Conservation (phyloP, 2,797 vertebrate species). For the Mastacembelus armatus region DNA sequence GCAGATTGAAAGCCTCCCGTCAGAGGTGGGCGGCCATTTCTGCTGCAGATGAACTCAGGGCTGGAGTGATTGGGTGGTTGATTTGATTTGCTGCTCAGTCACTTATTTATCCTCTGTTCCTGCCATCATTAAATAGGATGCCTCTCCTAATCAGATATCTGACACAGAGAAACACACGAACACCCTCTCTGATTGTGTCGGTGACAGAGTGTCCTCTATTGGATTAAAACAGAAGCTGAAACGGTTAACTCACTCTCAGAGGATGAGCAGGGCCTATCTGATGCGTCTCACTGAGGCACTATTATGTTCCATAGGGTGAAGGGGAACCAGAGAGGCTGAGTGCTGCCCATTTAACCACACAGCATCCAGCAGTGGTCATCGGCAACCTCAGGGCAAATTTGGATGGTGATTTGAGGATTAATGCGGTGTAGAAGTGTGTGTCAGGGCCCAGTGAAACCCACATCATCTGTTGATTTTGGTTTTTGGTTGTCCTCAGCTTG, state of each 20-base stretch:
- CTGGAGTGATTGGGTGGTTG: slow-evolving; percentile 52
- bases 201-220: slow-evolving; percentile 62
- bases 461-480: too few relatives aligned
- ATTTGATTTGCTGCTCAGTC: slow-evolving; percentile 75
- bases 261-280: slow-evolving; percentile 33
- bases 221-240: slow-evolving; percentile 59
- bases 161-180: slow-evolving; percentile 34
- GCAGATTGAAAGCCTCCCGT: slow-evolving; percentile 69
- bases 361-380: slow-evolving; percentile 60
- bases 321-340: slow-evolving; percentile 51
- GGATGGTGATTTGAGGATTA: background rate
- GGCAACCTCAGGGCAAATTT: slow-evolving; percentile 28
- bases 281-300: slow-evolving; percentile 34
- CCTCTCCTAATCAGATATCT: slow-evolving; percentile 70
- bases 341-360: slow-evolving; percentile 48
- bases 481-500: too few relatives aligned
- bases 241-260: slow-evolving; percentile 29
- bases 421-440: background rate
- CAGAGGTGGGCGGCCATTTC: slow-evolving; percentile 50
- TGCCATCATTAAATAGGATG: slow-evolving; percentile 74
- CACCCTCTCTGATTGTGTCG: slow-evolving; percentile 14
- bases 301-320: slow-evolving; percentile 66
- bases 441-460: background rate
- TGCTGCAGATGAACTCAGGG: slow-evolving; percentile 29
- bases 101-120: slow-evolving; percentile 70